These are phyloP conservation scores for Polia nebulosa DNA, from an alignment of 2,888 invertebrate species.

Conservation along the genomic window DNA sequence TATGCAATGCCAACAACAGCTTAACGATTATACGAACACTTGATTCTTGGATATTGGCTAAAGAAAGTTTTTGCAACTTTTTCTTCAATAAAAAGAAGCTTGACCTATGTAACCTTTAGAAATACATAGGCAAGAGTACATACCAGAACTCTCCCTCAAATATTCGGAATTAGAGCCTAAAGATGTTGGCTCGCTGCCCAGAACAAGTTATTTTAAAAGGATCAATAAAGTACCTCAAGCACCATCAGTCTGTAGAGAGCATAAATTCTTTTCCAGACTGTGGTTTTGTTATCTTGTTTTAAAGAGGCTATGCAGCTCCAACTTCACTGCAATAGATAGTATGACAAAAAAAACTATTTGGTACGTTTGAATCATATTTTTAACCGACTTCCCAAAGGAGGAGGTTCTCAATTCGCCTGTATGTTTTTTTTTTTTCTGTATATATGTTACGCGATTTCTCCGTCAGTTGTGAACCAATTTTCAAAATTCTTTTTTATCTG, in stretches of 20 bases:
- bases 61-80: background rate
- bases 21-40: conserved; percentile 1
- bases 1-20: background rate
- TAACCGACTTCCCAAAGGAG: no score
- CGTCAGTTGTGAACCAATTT: no score
- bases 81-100: background rate
- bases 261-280: background rate
- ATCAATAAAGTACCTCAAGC: conserved; percentile 42
- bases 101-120: conserved; percentile 10
- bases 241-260: background rate
- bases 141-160: conserved; percentile 6
- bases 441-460: no score
- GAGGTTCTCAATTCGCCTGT: no score
- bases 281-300: background rate
- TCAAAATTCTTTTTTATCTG: no score
- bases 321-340: no score
- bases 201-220: conserved; percentile 42
- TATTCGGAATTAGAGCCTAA: conserved; percentile 29
- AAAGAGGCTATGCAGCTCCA: background rate
- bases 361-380: no score
- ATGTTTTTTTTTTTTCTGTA: no score
- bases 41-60: background rate
- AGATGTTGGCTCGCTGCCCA: conserved; percentile 47
- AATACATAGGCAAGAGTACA: background rate
- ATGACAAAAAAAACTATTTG: no score